These are phyloP conservation scores for Drosophila asahinai DNA, from an alignment of 1,140 invertebrate genomes.

Conservation along the genomic window DNA sequence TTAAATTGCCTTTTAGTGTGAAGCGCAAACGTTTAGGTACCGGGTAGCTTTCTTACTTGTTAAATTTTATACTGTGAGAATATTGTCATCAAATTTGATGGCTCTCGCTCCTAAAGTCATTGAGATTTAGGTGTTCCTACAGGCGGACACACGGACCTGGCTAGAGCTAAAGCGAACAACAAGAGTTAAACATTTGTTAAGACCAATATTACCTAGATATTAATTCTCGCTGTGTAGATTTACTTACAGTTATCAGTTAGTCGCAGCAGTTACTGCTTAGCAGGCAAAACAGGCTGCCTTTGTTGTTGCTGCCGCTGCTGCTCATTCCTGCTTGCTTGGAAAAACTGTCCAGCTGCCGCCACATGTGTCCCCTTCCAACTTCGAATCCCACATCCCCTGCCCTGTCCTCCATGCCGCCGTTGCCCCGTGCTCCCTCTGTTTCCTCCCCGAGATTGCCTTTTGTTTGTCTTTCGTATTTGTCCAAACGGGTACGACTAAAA, in stretches of 20 bases:
- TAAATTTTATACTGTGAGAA: too few relatives aligned
- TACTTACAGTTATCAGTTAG: conserved; percentile 71
- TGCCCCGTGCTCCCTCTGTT: not conserved
- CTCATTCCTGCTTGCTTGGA: conserved; percentile 40
- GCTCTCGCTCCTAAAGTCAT: too few relatives aligned
- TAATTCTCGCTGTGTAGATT: conserved; percentile 28
- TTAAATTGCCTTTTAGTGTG: too few relatives aligned
- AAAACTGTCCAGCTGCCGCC: conserved; percentile 57
- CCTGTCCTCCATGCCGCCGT: not conserved
- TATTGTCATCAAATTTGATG: too few relatives aligned
- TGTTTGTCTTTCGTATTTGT: conserved; percentile 64
- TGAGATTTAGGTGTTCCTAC: too few relatives aligned
- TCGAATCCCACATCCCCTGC: conserved; percentile 1
- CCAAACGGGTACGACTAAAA: conserved; percentile 71
- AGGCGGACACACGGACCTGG: too few relatives aligned
- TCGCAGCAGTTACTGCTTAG: conserved; percentile 26
- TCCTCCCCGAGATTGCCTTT: conserved; percentile 34
- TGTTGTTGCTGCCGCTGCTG: conserved; percentile 5
- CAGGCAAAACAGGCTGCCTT: conserved; percentile 44
- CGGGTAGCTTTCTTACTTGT: too few relatives aligned
- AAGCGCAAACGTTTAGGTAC: too few relatives aligned
- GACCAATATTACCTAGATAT: not conserved
- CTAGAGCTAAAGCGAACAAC: too few relatives aligned
- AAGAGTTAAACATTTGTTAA: too few relatives aligned
- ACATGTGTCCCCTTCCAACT: conserved; percentile 34